These are phyloP conservation scores for Corydoras maculifer DNA, from an alignment of 2,113 vertebrate genomes.

Conservation along the genomic window DNA sequence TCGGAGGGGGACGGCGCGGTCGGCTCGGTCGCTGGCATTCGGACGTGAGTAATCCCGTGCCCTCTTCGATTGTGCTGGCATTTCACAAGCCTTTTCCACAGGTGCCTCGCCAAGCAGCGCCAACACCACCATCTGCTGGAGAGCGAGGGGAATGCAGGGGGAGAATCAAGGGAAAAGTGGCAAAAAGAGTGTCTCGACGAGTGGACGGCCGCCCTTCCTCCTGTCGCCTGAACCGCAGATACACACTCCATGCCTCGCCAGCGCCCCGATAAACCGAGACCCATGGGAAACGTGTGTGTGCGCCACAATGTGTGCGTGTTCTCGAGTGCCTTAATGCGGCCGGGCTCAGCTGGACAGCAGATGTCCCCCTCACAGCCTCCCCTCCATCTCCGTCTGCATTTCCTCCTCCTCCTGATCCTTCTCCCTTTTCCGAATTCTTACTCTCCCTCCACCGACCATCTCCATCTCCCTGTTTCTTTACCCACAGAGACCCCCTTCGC, in stretches of 20 bases:
- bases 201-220: slow-evolving; percentile 3
- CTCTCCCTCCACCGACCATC: not conserved
- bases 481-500: not conserved
- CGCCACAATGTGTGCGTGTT: slow-evolving; percentile 42
- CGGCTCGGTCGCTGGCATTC: slow-evolving; percentile 56
- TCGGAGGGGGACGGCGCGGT: slow-evolving; percentile 62
- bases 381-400: slow-evolving; percentile 38
- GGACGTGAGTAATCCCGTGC: slow-evolving; percentile 50
- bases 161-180: not conserved
- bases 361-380: slow-evolving; percentile 42
- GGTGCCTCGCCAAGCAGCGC: slow-evolving; percentile 57
- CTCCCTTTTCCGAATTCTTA: slow-evolving; percentile 18
- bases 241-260: slow-evolving; percentile 27
- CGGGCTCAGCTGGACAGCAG: slow-evolving; percentile 49
- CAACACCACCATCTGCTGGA: slow-evolving; percentile 68
- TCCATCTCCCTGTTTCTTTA: not conserved
- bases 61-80: slow-evolving; percentile 62
- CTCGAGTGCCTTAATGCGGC: slow-evolving; percentile 43
- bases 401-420: slow-evolving; percentile 19
- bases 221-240: slow-evolving; percentile 26
- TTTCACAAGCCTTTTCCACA: slow-evolving; percentile 57
- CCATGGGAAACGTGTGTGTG: slow-evolving; percentile 31
- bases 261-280: slow-evolving; percentile 32
- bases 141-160: not conserved
- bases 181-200: slow-evolving; percentile 14